Conservation (phyloP, 2,888 invertebrate genomes). For the Agrilus mali region DNA sequence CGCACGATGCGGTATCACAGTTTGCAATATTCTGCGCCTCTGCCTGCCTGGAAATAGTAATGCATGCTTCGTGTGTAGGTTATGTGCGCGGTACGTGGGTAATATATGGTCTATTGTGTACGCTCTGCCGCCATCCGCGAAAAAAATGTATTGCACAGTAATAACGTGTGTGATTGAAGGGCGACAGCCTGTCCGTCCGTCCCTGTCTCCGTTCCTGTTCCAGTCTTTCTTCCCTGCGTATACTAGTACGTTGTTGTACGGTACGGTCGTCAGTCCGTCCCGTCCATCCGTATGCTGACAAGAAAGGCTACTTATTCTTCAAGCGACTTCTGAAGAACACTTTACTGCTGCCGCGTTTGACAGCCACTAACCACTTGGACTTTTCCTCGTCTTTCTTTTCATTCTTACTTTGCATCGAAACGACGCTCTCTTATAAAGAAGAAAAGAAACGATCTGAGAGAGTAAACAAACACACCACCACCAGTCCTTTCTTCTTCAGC, state of each 20-base stretch:
- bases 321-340: constrained; percentile 25
- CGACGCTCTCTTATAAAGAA: too few relatives aligned
- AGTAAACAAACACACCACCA: too few relatives aligned
- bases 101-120: constrained; percentile 34
- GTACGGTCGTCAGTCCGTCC: too few relatives aligned
- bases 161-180: constrained; percentile 32
- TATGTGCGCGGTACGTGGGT: constrained; percentile 12
- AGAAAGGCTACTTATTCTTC: constrained; percentile 29
- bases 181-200: constrained; percentile 14
- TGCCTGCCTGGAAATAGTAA: too few relatives aligned
- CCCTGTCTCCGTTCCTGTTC: constrained; percentile 1
- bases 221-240: too few relatives aligned
- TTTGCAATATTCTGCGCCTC: not conserved
- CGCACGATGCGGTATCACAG: not conserved
- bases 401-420: too few relatives aligned
- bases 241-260: too few relatives aligned
- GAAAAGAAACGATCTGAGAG: too few relatives aligned
- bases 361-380: constrained; percentile 18
- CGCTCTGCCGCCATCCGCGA: constrained; percentile 7
- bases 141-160: constrained; percentile 30
- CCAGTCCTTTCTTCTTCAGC: too few relatives aligned
- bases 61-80: too few relatives aligned
- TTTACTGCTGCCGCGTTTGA: constrained; percentile 23
- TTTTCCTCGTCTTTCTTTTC: too few relatives aligned
- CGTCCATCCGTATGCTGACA: constrained; percentile 16